A percentile compares a stretch with the other conserved stretches of the same genome.
These are phyloP conservation scores for Helogale parvula DNA, from an alignment of 2,113 vertebrate genomes.

Conservation along the genomic window DNA sequence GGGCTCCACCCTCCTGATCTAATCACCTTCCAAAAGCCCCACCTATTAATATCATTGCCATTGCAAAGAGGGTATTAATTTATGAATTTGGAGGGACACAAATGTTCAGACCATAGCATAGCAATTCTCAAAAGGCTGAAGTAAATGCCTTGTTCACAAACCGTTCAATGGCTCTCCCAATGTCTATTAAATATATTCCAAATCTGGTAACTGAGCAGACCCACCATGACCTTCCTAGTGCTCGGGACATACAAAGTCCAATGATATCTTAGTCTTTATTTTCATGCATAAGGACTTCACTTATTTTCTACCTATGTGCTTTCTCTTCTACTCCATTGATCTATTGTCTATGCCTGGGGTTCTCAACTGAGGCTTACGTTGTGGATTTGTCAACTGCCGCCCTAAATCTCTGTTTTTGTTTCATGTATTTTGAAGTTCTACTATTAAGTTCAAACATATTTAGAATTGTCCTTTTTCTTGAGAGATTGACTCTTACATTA, in stretches of 20 bases:
- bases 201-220: background rate
- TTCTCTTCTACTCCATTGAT: background rate
- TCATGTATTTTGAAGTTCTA: background rate
- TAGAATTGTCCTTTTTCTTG: background rate
- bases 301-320: background rate
- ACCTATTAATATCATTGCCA: background rate
- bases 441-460: background rate
- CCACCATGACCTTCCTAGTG: background rate
- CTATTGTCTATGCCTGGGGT: background rate
- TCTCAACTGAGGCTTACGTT: background rate
- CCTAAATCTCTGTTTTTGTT: background rate
- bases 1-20: background rate
- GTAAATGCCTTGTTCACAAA: background rate
- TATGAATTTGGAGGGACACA: background rate
- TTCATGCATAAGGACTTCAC: background rate
- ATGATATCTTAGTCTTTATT: background rate
- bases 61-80: background rate
- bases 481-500: background rate
- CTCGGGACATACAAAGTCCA: background rate
- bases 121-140: background rate
- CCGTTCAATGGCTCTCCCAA: background rate
- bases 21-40: background rate
- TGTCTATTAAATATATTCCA: background rate
- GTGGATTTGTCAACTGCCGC: background rate
- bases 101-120: background rate